Evolutionary conservation across 2,888 invertebrate species (phyloP).

Genomic region (Acholoe squamosa): DNA sequence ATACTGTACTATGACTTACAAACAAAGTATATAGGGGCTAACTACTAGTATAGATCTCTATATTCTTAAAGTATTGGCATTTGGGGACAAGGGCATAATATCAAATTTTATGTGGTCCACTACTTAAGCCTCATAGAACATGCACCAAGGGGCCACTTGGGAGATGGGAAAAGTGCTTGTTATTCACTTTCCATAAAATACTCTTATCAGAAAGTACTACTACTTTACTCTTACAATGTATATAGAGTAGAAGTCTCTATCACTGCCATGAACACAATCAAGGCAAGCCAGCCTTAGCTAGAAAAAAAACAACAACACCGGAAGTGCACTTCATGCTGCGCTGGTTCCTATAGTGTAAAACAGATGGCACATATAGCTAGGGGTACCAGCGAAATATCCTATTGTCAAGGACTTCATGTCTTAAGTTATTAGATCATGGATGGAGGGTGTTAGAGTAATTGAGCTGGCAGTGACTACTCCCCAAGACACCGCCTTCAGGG

Average conservation of each 20-base stretch:
- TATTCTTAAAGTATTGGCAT: no score
- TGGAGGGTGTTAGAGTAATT: not conserved
- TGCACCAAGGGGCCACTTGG: no score
- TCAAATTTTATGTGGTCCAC: no score
- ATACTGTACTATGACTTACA: no score
- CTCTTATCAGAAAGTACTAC: no score
- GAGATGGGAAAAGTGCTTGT: no score
- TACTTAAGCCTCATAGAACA: no score
- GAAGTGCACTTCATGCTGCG: not conserved
- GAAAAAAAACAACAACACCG: not conserved
- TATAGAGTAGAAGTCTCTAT: not conserved
- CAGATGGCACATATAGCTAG: not conserved
- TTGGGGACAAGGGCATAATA: no score
- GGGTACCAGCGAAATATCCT: not conserved
- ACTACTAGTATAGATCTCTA: no score
- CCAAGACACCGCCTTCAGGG: not conserved
- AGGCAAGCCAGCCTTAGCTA: not conserved
- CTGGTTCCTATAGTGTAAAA: not conserved
- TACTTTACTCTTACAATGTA: not conserved
- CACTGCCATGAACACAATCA: not conserved
- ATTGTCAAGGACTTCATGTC: not conserved
- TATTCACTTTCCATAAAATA: no score
- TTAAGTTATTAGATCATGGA: conserved; percentile 1
- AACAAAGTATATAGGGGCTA: no score
- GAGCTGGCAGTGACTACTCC: not conserved